A percentile compares a stretch with the other conserved stretches of the same genome.
phyloP scores from a whole-genome alignment of 1,140 invertebrate genomes.

The Sipha flava region DNA sequence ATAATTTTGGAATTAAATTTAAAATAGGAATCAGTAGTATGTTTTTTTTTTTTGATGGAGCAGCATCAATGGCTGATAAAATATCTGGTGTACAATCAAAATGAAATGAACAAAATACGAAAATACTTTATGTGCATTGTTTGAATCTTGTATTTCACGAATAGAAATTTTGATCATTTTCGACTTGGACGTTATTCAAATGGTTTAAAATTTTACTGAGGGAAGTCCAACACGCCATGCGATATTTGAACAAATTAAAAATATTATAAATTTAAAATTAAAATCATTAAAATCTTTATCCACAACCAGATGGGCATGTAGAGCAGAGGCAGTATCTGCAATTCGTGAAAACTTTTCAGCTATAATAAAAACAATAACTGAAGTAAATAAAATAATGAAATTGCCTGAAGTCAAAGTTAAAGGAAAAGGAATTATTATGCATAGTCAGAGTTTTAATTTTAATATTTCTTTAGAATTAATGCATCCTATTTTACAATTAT shows the following conservation, averaged over 20 bases:
- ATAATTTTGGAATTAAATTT: too few relatives aligned
- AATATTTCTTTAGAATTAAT: not conserved
- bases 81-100: constrained; percentile 7
- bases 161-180: too few relatives aligned
- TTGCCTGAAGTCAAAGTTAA: not conserved
- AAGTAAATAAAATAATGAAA: too few relatives aligned
- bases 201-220: too few relatives aligned
- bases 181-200: too few relatives aligned
- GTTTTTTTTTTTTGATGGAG: constrained; percentile 21
- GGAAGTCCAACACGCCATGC: too few relatives aligned
- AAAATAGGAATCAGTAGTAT: not conserved
- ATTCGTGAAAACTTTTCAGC: not conserved
- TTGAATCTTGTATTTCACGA: too few relatives aligned
- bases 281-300: too few relatives aligned
- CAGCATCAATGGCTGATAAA: constrained; percentile 23
- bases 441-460: not conserved
- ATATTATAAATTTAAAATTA: too few relatives aligned
- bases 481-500: not conserved
- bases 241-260: too few relatives aligned
- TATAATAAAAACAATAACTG: not conserved
- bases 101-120: not conserved
- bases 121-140: constrained; percentile 26
- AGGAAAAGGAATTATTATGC: not conserved
- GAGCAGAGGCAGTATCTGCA: not conserved
- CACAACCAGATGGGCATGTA: not conserved